Base-by-base conservation (phyloP, 1,140 invertebrate genomes). In the Littorina saxatilis region DNA sequence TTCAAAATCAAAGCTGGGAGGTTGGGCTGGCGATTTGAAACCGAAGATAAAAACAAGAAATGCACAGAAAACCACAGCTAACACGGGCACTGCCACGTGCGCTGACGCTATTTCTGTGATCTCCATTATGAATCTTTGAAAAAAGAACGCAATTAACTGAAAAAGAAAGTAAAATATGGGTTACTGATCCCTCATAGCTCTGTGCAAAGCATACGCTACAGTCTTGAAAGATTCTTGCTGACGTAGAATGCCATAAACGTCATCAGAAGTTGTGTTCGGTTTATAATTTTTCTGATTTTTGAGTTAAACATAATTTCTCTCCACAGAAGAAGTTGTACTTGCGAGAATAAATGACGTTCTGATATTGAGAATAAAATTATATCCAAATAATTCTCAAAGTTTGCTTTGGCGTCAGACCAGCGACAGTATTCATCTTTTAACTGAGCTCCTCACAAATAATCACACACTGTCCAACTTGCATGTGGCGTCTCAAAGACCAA, bases 31-130 rank as follows among this genome's bases (percentile, higher is more conserved):
- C 23, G 92, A 90, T 86, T 91, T 91, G 83, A 93, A 93, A 63
- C 92, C 92, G 84, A 92, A 92, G 39, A 91, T 89, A 88, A 91
- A 93, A 66, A 93, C 92, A 27, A 93, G 82, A 79, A 93, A 85
- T 39, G 91, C 91, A 86, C 91, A 92, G 1, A 92, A 76, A 68
- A 93, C 81, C 75, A 93, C 92, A 32, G 88, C 91, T 40, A 91
- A 85, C 37, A 93, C 91, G 37, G 92, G 92, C 27, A 92, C 70
- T 43, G 90, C 91, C 79, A 92, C 90, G 61, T 90, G 85, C 35
- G 89, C 89, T 82, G 90, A 90, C 37, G 91, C 88, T 50, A 91
- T 83, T 86, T 92, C 91, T 78, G 87, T 86, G 15, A 91, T 55
- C 80, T 91, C 89, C 90, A 91, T 91, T 20, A n/a, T 29, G 2